Percentiles rank a stretch among this genome's conserved stretches.
Evolutionary conservation across 2,113 vertebrate genomes (phyloP).

Genomic region (Trematocara variabile): DNA sequence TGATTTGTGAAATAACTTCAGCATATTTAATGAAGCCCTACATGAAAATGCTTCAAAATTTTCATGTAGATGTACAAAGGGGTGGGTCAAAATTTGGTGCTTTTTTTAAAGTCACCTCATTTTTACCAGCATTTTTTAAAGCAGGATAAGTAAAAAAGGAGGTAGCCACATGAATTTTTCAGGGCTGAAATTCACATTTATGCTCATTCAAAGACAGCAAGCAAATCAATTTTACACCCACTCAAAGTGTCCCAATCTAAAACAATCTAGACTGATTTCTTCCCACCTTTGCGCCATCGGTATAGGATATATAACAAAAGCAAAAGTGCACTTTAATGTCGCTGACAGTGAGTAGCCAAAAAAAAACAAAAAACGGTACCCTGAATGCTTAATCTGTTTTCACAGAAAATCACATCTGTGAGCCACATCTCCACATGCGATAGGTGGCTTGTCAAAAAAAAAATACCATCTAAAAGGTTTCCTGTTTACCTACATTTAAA

Average conservation of each 20-base stretch:
- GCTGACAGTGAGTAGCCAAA: not conserved
- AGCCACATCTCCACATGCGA: not conserved
- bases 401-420: not conserved
- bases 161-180: not conserved
- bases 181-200: not conserved
- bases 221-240: not conserved
- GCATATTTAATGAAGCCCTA: not conserved
- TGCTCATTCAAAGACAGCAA: not conserved
- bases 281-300: not conserved
- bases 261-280: not conserved
- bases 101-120: not conserved
- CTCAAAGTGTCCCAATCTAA: not conserved
- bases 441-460: not conserved
- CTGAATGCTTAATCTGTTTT: not conserved
- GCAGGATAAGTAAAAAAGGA: not conserved
- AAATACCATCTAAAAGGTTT: not conserved
- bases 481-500: not conserved
- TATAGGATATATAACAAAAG: not conserved
- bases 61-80: not conserved
- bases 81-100: not conserved
- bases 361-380: not conserved
- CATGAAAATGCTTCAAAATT: not conserved
- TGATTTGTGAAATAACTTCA: not conserved
- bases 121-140: not conserved
- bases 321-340: not conserved